Evolutionary conservation across 1,140 invertebrate genomes (phyloP).

Genomic region (Ceratitis capitata): DNA sequence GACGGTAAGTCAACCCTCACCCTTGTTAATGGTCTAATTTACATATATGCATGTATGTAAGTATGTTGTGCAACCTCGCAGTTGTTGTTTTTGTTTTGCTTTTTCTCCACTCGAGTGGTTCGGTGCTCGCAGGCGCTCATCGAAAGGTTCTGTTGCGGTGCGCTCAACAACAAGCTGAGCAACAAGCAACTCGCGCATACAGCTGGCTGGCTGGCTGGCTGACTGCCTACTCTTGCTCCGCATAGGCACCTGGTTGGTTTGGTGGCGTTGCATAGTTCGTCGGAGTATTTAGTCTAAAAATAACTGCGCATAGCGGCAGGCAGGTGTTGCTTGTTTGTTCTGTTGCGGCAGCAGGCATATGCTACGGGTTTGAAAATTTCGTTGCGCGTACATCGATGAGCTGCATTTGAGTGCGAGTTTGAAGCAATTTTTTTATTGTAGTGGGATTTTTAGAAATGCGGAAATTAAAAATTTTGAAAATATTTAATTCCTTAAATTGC

Average conservation of each 20-base stretch:
- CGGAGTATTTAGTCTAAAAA: slow-evolving; percentile 1
- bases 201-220: background rate
- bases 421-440: too few relatives aligned
- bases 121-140: too few relatives aligned
- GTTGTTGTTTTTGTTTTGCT: background rate
- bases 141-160: background rate
- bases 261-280: background rate
- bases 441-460: background rate
- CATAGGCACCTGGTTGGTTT: slow-evolving; percentile 8
- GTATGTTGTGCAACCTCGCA: too few relatives aligned
- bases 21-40: background rate
- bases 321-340: background rate
- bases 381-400: background rate
- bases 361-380: too few relatives aligned
- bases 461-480: background rate
- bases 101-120: background rate
- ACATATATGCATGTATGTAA: background rate
- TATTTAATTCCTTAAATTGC: background rate
- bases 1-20: background rate
- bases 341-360: background rate
- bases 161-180: background rate
- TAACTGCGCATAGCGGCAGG: slow-evolving; percentile 17
- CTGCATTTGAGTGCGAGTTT: background rate
- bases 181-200: slow-evolving; percentile 11
- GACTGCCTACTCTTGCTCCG: background rate